phyloP scores from a whole-genome alignment of 1,140 invertebrate species.

The Arctopsyche grandis region DNA sequence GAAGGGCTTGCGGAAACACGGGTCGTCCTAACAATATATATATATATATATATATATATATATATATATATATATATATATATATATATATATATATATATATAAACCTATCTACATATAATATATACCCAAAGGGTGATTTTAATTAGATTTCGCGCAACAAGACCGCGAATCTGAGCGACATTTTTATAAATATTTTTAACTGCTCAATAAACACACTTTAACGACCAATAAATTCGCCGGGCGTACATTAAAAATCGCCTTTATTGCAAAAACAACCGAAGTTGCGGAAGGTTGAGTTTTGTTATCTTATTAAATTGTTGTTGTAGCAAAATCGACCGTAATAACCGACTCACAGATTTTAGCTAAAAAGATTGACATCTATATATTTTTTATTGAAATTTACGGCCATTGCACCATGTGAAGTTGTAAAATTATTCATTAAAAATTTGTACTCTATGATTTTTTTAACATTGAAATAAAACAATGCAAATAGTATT shows the following conservation, averaged over 20 bases:
- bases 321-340: no score
- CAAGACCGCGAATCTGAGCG: background rate
- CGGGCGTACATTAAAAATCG: background rate
- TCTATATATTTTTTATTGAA: no score
- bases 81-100: no score
- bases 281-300: no score
- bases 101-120: background rate
- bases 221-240: conserved; percentile 9
- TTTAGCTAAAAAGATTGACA: no score
- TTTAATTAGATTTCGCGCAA: conserved; percentile 10
- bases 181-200: conserved; percentile 1
- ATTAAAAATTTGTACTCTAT: no score
- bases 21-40: background rate
- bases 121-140: background rate
- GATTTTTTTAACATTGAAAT: no score
- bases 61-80: background rate
- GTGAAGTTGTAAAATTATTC: no score
- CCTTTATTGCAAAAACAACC: conserved; percentile 4
- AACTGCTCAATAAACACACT: conserved; percentile 2
- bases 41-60: no score
- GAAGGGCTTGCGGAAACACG: background rate
- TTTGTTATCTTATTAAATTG: conserved; percentile 1
- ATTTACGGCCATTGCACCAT: no score
- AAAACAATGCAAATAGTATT: no score
- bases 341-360: no score